Conservation (phyloP, 2,113 vertebrate species). For the Bos javanicus region DNA sequence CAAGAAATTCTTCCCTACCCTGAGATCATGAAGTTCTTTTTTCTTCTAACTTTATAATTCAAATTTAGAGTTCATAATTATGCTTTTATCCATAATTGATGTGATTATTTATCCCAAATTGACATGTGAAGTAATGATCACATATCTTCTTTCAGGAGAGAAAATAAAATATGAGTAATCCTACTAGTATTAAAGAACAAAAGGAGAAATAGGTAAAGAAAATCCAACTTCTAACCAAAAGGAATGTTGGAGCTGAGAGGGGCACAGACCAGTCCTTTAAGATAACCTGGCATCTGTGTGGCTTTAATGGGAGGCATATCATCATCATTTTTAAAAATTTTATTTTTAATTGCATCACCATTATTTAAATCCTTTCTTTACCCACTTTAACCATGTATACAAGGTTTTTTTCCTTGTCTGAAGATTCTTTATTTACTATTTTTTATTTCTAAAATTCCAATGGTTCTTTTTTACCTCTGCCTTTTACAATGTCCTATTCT, state of each 20-base stretch:
- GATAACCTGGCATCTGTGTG: not conserved
- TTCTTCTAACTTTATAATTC: not conserved
- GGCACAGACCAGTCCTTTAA: not conserved
- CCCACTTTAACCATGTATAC: not conserved
- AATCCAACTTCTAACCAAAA: not conserved
- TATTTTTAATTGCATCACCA: not conserved
- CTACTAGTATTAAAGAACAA: not conserved
- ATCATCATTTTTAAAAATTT: not conserved
- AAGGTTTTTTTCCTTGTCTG: not conserved
- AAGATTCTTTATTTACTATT: not conserved
- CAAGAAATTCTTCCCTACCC: not conserved
- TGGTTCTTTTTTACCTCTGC: not conserved
- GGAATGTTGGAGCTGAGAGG: not conserved
- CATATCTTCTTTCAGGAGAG: not conserved
- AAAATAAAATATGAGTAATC: not conserved
- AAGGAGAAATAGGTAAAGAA: not conserved
- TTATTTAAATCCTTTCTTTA: not conserved
- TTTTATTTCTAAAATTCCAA: constrained; percentile 6
- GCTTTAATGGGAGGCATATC: not conserved
- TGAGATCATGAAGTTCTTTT: not conserved
- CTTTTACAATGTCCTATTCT: not conserved
- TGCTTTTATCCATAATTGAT: not conserved
- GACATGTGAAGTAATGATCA: not conserved
- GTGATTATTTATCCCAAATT: not conserved
- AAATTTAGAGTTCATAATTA: not conserved